Percentiles rank a stretch among this genome's conserved stretches.
These are phyloP conservation scores for Danio tinwini DNA, from an alignment of 2,797 vertebrate species.

Conservation along the genomic window DNA sequence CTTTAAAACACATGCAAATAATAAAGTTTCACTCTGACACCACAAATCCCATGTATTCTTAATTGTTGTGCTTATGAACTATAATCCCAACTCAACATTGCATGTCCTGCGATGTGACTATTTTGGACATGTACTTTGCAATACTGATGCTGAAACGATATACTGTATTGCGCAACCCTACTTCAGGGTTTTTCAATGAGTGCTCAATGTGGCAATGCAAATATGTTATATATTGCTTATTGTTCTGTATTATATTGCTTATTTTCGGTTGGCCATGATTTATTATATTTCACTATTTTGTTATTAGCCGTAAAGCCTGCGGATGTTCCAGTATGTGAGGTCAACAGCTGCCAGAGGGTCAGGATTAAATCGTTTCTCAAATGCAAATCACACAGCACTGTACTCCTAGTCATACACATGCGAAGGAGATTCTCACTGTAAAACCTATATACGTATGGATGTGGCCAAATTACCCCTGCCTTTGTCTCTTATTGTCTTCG, in stretches of 20 bases:
- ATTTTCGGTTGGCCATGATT: background rate
- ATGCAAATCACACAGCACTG: constrained; percentile 30
- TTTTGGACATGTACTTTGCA: too few relatives aligned
- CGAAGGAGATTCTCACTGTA: constrained; percentile 34
- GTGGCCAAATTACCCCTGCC: background rate
- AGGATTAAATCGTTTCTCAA: constrained; percentile 23
- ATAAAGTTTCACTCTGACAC: too few relatives aligned
- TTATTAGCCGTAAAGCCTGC: background rate
- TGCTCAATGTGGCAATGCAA: too few relatives aligned
- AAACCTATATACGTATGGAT: constrained; percentile 34
- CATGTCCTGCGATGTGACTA: too few relatives aligned
- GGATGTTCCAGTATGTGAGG: constrained; percentile 10
- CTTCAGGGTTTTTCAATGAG: too few relatives aligned
- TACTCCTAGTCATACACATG: constrained; percentile 32
- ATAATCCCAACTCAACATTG: too few relatives aligned
- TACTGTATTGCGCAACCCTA: too few relatives aligned
- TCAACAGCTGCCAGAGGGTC: constrained; percentile 4
- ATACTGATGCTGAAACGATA: too few relatives aligned
- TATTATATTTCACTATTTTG: background rate
- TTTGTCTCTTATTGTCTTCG: constrained; percentile 31
- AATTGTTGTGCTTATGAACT: too few relatives aligned
- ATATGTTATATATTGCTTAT: too few relatives aligned
- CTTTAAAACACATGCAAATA: too few relatives aligned
- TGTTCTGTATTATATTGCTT: constrained; percentile 4
- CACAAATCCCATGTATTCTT: too few relatives aligned